Evolutionary conservation across 2,113 vertebrate genomes (phyloP), one percentile per base, ranked within the genome.

Genomic region (Corydoras maculifer): DNA sequence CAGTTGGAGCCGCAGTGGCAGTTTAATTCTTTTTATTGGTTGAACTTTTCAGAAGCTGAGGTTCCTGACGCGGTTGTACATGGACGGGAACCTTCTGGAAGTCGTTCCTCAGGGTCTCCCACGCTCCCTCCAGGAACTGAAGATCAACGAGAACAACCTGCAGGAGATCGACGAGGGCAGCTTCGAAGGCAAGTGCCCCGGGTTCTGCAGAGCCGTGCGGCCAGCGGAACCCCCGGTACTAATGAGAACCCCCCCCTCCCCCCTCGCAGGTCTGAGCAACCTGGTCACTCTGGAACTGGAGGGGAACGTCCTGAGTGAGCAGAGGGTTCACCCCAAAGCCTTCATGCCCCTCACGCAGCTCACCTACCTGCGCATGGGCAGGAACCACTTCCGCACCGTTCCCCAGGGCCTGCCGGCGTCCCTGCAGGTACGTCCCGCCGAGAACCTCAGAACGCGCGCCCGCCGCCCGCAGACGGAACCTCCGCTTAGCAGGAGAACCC

Each of bases 211-310:
- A 58, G 6, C 29, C 25, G 35, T 9, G 25, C 50, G 18, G 18
- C 18, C 18, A 25, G 18, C 18, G 18, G 18, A 25, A 25, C 18
- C 18, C 18, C 18, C 18, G 18, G 18, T 25, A 25, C 18, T 25
- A 25, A 25, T 25, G 18, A 25, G 18, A 25, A 25, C 18, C 1
- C 2, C 18, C 18, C 82, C 71, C 1, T 25, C 18, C 18, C 82
- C 71, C 72, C 77, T 70, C 72, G 31, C 71, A 99, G 97, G 58
- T 82, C 86, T 98, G 77, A 87, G 81, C 80, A 90, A 82, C n/a
- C 77, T 98, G 74, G 81, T 96, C 73, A 94, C 90, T 54, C 83
- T 99, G 87, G 95, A 99, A 88, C 14, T 99, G 81, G 96, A 99
- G 82, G 93, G 88, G 70, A 99, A 99, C 74, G 80, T 89, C 79